Evolutionary conservation across 2,797 vertebrate genomes (phyloP).

Genomic region (Myotis findleyi): DNA sequence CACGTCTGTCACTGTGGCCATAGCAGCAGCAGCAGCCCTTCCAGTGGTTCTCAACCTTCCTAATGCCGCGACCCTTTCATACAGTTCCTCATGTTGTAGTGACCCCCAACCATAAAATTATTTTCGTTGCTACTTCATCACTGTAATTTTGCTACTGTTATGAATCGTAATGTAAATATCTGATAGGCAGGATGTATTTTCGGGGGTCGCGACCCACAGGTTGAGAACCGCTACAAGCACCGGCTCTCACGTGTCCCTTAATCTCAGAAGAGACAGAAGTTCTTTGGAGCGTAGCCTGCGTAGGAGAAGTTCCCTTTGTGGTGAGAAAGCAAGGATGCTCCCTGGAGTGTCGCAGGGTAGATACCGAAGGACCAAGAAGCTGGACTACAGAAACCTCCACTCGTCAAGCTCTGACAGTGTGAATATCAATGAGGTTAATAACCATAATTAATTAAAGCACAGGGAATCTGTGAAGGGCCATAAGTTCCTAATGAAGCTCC

Average conservation of each 20-base stretch:
- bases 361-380: background rate
- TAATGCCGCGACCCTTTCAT: too few relatives aligned
- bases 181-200: too few relatives aligned
- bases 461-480: background rate
- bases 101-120: too few relatives aligned
- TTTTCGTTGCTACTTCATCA: too few relatives aligned
- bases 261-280: background rate
- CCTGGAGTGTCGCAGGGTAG: background rate
- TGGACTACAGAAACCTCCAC: background rate
- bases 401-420: background rate
- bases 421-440: slow-evolving; percentile 6
- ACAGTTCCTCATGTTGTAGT: too few relatives aligned
- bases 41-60: too few relatives aligned
- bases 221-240: too few relatives aligned
- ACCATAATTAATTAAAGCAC: slow-evolving; percentile 42
- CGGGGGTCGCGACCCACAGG: too few relatives aligned
- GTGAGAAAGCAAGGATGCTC: background rate
- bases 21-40: background rate
- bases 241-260: rapidly evolving
- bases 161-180: too few relatives aligned
- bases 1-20: background rate
- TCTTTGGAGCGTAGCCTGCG: background rate
- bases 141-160: too few relatives aligned
- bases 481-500: slow-evolving; percentile 49
- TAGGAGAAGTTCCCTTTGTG: background rate